These are phyloP conservation scores for Rhabdornis inornatus DNA, from an alignment of 2,113 vertebrate genomes.

Conservation along the genomic window DNA sequence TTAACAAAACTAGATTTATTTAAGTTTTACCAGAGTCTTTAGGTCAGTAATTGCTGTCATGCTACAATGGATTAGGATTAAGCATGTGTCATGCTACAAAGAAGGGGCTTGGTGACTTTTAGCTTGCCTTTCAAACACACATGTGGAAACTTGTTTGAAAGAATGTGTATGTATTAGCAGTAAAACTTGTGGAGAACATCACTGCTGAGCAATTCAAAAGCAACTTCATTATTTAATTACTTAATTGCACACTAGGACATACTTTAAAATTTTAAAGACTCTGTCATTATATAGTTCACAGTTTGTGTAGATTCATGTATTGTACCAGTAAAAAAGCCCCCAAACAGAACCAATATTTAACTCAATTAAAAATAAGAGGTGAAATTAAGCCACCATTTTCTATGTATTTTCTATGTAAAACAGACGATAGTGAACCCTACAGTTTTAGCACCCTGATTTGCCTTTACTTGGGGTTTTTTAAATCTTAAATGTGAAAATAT, in stretches of 20 bases:
- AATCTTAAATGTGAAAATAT: background rate
- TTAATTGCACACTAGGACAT: background rate
- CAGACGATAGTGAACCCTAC: background rate
- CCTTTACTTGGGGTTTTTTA: background rate
- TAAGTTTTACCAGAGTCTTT: background rate
- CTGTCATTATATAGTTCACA: background rate
- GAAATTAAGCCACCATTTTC: background rate
- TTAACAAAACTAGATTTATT: background rate
- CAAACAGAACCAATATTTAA: background rate
- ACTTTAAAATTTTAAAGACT: background rate
- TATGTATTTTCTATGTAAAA: background rate
- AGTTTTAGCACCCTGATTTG: background rate
- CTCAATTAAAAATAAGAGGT: background rate
- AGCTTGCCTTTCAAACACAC: background rate
- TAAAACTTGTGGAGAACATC: background rate
- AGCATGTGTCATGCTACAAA: background rate
- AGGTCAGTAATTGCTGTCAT: background rate
- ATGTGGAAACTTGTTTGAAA: background rate
- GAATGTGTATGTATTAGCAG: fast-evolving
- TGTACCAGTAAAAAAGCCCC: background rate
- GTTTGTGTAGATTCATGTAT: background rate
- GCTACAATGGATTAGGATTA: background rate
- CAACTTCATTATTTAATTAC: background rate
- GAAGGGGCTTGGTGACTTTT: background rate
- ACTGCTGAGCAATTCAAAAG: background rate